phyloP scores from a whole-genome alignment of 2,888 invertebrate genomes.

The Meiosimyza decipiens region DNA sequence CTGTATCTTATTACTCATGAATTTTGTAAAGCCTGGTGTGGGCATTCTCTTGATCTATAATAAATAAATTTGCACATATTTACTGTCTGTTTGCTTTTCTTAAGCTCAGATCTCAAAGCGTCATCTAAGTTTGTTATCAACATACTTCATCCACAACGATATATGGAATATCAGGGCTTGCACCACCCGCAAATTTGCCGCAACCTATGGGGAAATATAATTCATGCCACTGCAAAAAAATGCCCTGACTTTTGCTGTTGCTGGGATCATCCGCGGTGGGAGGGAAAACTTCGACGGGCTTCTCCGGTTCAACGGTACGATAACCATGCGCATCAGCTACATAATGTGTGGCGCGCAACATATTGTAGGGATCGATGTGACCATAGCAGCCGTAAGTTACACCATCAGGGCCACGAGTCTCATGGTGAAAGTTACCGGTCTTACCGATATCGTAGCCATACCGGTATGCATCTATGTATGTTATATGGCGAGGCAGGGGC shows the following conservation, averaged over 20 bases:
- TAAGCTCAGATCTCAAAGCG: neutral
- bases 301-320: slow-evolving; percentile 76
- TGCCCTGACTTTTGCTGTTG: slow-evolving; percentile 66
- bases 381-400: slow-evolving; percentile 86
- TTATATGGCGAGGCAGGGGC: neutral
- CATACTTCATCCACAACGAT: slow-evolving; percentile 55
- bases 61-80: slow-evolving; percentile 26
- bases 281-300: slow-evolving; percentile 73
- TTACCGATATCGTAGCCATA: slow-evolving; percentile 83
- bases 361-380: slow-evolving; percentile 76
- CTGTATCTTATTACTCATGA: slow-evolving; percentile 39
- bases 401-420: slow-evolving; percentile 79
- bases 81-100: slow-evolving; percentile 2
- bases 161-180: slow-evolving; percentile 59
- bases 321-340: slow-evolving; percentile 83
- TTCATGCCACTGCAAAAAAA: slow-evolving; percentile 74
- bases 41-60: slow-evolving; percentile 41
- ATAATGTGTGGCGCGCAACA: slow-evolving; percentile 78
- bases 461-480: slow-evolving; percentile 75
- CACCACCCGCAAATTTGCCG: slow-evolving; percentile 69
- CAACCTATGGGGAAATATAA: slow-evolving; percentile 81
- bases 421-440: slow-evolving; percentile 82
- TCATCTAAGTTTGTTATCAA: slow-evolving; percentile 16
- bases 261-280: slow-evolving; percentile 54
- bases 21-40: slow-evolving; percentile 41